Evolutionary conservation across 2,888 invertebrate genomes (phyloP), one percentile per base, ranked within the genome.

Genomic region (Physocephala rufipes): DNA sequence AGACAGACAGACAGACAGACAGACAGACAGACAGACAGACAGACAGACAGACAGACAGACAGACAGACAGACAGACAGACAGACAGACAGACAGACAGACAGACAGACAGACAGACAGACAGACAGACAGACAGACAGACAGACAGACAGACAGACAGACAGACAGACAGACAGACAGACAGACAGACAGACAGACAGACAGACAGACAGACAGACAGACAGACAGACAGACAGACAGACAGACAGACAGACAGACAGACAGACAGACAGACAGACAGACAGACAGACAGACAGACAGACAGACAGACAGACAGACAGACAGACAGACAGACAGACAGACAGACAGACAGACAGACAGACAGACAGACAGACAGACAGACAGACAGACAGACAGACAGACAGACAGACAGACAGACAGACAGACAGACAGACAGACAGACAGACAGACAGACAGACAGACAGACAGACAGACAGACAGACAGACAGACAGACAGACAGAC

Each of bases 351-450:
- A 45, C 12, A 45, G 45, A 45, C 45, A 45, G 12, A 45, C 12
- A 45, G 45, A 45, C 45, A 45, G 12, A 45, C 12, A 45, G 45
- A 45, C 45, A 45, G 12, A 45, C 12, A 45, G 45, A 45, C 45
- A 45, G 45, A 45, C 12, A 45, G 12, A 45, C 12, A 45, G 45
- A 45, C 12, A 45, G 45, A 45, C 12, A 45, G 12, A 45, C 12
- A 45, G 45, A 45, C 45, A 45, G 45, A 45, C 12, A 45, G 12
- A 45, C 12, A 45, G 45, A 45, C 45, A 45, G n/a, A 45, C 45
- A 45, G 58, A 58, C 58, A 58, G 58, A 58, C 45, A 45, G 45
- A 45, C 45, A 45, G 58, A 58, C 58, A 58, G 58, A 58, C 21
- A 58, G 21, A 58, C 21, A 58, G 58, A 58, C 12, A 58, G 12